Percentiles rank a stretch among this genome's conserved stretches.
Evolutionary conservation across 2,888 invertebrate genomes (phyloP).

Genomic region (Pachymerium ferrugineum): DNA sequence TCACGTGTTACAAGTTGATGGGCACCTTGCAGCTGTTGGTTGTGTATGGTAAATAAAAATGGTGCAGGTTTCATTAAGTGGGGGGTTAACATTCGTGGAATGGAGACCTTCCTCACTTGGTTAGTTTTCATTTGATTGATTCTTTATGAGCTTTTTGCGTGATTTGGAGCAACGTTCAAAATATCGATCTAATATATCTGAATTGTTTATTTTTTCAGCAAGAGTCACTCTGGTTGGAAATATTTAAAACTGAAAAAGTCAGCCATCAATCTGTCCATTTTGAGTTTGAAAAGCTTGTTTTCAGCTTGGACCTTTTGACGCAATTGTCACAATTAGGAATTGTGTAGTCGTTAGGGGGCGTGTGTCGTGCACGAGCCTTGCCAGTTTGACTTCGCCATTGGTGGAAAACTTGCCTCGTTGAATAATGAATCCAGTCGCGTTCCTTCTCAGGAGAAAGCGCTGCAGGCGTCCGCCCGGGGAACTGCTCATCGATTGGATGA

Average conservation of each 20-base stretch:
- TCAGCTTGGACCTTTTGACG: not conserved
- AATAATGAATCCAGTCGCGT: constrained; percentile 11
- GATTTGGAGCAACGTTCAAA: too few relatives aligned
- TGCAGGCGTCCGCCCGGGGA: constrained; percentile 27
- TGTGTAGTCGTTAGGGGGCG: constrained; percentile 12
- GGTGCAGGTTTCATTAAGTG: not conserved
- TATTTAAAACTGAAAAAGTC: too few relatives aligned
- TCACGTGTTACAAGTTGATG: constrained; percentile 23
- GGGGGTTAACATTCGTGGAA: too few relatives aligned
- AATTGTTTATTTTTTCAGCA: too few relatives aligned
- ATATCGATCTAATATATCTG: too few relatives aligned
- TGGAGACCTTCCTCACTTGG: too few relatives aligned
- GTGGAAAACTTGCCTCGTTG: constrained; percentile 23
- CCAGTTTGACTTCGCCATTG: constrained; percentile 22
- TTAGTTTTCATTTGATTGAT: too few relatives aligned
- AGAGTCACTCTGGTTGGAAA: too few relatives aligned
- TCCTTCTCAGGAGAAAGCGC: constrained; percentile 24
- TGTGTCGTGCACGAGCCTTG: constrained; percentile 20
- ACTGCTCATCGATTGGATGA: constrained; percentile 27
- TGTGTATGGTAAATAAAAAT: not conserved
- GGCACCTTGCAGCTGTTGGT: not conserved
- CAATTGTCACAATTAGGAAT: constrained; percentile 17
- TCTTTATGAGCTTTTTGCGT: too few relatives aligned
- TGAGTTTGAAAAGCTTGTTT: not conserved
- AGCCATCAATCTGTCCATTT: too few relatives aligned